These are phyloP conservation scores for Craseonycteris thonglongyai DNA, from an alignment of 2,113 vertebrate species.

Conservation along the genomic window DNA sequence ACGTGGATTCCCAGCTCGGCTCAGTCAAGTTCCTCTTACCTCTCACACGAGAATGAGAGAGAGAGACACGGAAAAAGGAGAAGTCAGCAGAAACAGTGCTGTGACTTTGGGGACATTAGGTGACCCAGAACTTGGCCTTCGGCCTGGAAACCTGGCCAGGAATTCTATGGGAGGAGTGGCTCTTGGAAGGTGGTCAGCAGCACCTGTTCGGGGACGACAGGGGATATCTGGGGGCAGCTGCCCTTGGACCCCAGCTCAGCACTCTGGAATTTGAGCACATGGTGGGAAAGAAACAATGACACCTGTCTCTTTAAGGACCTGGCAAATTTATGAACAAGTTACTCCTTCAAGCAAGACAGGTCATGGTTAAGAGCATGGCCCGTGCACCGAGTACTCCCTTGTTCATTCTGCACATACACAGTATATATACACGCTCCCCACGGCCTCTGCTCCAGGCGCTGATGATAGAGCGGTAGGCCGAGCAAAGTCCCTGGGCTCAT, in stretches of 20 bases:
- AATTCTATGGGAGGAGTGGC: not conserved
- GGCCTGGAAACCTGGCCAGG: not conserved
- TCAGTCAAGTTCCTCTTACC: not conserved
- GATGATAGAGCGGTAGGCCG: not conserved
- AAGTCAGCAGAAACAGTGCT: not conserved
- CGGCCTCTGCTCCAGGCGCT: not conserved
- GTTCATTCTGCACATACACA: not conserved
- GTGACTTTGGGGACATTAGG: not conserved
- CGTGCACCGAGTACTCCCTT: not conserved
- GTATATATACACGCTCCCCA: accelerated
- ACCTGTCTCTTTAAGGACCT: too few relatives aligned
- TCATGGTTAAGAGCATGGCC: not conserved
- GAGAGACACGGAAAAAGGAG: not conserved
- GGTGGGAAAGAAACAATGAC: not conserved
- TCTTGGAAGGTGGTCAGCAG: not conserved
- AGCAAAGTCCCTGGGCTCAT: not conserved
- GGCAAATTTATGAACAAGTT: not conserved
- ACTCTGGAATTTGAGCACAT: not conserved
- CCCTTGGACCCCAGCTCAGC: not conserved
- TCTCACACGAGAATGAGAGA: too few relatives aligned
- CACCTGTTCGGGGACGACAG: not conserved
- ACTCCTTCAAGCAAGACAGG: not conserved
- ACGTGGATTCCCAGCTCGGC: not conserved
- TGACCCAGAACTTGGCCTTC: not conserved
- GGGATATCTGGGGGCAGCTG: accelerated